phyloP scores from a whole-genome alignment of 2,888 invertebrate genomes.

The Chirona hameri region DNA sequence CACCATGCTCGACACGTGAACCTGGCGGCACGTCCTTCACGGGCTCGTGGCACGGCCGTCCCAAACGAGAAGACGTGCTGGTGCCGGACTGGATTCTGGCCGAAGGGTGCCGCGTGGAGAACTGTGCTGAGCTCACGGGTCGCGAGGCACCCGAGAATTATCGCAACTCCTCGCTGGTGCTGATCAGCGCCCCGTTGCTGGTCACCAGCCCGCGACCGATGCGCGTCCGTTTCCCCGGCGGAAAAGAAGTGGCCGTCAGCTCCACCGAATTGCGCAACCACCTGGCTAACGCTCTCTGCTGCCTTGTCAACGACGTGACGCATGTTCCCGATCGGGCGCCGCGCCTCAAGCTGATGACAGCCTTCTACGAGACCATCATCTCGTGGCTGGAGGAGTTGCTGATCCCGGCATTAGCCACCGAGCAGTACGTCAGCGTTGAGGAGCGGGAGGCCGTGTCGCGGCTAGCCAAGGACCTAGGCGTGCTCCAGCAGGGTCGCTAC shows the following conservation, averaged over 20 bases:
- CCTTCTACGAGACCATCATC: constrained; percentile 8
- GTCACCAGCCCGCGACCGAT: neutral
- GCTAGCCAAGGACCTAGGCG: neutral
- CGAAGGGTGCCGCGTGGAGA: constrained; percentile 23
- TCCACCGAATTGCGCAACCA: neutral
- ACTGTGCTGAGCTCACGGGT: constrained; percentile 14
- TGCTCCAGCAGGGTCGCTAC: constrained; percentile 3
- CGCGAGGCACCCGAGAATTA: constrained; percentile 5
- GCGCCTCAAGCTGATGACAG: neutral
- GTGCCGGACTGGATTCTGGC: constrained; percentile 24
- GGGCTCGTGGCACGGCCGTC: neutral
- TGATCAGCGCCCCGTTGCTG: neutral
- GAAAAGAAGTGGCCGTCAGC: constrained; percentile 7
- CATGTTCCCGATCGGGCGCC: neutral
- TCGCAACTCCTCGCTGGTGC: neutral
- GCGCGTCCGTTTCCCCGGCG: neutral
- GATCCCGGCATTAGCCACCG: neutral
- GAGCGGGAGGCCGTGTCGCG: constrained; percentile 6
- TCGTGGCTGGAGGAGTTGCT: constrained; percentile 22
- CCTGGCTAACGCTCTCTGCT: constrained; percentile 10
- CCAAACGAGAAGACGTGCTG: neutral
- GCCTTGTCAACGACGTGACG: neutral
- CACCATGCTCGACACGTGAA: neutral
- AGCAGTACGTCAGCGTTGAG: constrained; percentile 9
- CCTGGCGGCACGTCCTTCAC: neutral